These are phyloP conservation scores for Ericerus pela DNA, from an alignment of 1,140 invertebrate species.

Conservation along the genomic window DNA sequence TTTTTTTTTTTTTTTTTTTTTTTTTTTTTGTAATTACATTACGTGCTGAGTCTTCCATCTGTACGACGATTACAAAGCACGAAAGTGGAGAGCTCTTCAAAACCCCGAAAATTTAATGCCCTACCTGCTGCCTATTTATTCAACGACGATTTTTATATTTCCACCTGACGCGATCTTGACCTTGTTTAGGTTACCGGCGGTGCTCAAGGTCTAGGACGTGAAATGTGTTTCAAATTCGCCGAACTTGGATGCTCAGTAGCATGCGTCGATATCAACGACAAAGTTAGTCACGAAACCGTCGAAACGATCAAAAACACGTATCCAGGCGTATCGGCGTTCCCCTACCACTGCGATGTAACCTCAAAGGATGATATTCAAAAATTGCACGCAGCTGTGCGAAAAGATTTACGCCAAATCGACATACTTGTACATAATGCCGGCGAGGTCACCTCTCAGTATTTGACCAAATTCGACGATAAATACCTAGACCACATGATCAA, in stretches of 20 bases:
- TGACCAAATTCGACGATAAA: constrained; percentile 18
- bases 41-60: too few species aligned
- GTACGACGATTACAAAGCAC: too few species aligned
- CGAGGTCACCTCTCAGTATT: constrained; percentile 20
- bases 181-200: constrained; percentile 51
- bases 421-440: constrained; percentile 27
- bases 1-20: too few species aligned
- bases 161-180: too few species aligned
- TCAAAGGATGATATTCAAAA: constrained; percentile 21
- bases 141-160: too few species aligned
- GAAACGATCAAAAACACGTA: constrained; percentile 26
- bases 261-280: constrained; percentile 45
- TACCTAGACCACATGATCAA: constrained; percentile 22
- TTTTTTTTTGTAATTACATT: too few species aligned
- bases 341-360: constrained; percentile 31
- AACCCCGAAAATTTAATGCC: too few species aligned
- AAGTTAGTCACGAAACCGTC: constrained; percentile 37
- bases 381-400: constrained; percentile 19
- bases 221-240: constrained; percentile 46
- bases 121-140: too few species aligned
- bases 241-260: constrained; percentile 44
- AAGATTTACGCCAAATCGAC: constrained; percentile 22
- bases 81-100: too few species aligned
- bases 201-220: constrained; percentile 49
- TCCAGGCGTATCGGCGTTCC: not conserved